These are phyloP conservation scores for Drymonia ruficornis DNA, from an alignment of 2,888 invertebrate species.

Conservation along the genomic window DNA sequence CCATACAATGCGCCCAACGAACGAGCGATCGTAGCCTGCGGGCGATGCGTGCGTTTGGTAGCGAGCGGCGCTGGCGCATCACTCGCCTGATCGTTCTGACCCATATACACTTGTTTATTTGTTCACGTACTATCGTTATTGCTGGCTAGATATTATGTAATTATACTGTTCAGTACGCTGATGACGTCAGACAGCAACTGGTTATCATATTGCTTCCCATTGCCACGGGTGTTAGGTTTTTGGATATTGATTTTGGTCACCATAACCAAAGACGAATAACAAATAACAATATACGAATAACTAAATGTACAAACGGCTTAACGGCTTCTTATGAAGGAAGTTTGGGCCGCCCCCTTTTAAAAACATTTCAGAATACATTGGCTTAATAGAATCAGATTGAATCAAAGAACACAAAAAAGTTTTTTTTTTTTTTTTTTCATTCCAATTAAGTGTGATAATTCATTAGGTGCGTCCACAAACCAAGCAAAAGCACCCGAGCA, in stretches of 20 bases:
- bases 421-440: too few species aligned
- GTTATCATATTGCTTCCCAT: not conserved
- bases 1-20: constrained; percentile 1
- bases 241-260: not conserved
- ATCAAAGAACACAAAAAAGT: too few species aligned
- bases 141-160: constrained; percentile 27
- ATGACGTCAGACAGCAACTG: not conserved
- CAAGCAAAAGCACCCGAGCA: too few species aligned
- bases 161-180: constrained; percentile 19
- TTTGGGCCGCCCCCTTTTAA: too few species aligned
- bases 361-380: too few species aligned
- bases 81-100: constrained; percentile 41
- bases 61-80: constrained; percentile 30
- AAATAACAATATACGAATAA: too few species aligned
- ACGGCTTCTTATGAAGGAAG: too few species aligned
- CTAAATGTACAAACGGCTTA: too few species aligned
- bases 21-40: constrained; percentile 27
- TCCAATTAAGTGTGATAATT: too few species aligned
- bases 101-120: constrained; percentile 35
- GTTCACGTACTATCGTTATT: constrained; percentile 7
- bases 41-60: constrained; percentile 50
- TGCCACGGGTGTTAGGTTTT: not conserved
- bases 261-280: too few species aligned
- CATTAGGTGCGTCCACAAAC: too few species aligned
- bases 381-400: too few species aligned